These are phyloP conservation scores for Phymastichus coffea DNA, from an alignment of 1,140 invertebrate genomes.

Conservation along the genomic window DNA sequence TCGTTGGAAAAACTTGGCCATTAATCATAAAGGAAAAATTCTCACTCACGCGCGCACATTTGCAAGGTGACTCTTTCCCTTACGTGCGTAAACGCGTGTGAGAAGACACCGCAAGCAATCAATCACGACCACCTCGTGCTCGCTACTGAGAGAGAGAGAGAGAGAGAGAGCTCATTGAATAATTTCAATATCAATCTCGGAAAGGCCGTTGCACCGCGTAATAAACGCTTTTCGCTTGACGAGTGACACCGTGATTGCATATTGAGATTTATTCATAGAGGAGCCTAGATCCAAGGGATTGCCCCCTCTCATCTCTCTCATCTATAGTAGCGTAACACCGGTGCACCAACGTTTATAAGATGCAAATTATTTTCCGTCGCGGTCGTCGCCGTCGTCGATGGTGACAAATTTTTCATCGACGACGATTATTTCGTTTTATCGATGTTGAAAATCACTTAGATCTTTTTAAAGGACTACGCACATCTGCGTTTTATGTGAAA, in stretches of 20 bases:
- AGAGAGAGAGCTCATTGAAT: slow-evolving; percentile 12
- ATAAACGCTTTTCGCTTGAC: neutral
- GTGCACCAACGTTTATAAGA: slow-evolving; percentile 1
- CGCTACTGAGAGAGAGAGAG: too few relatives aligned
- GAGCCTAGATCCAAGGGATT: neutral
- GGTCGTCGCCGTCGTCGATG: neutral
- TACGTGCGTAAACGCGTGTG: neutral
- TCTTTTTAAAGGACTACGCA: too few relatives aligned
- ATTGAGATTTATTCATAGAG: slow-evolving; percentile 28
- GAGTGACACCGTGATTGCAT: slow-evolving; percentile 8
- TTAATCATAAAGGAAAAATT: slow-evolving; percentile 23
- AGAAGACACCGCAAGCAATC: slow-evolving; percentile 14
- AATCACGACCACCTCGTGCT: too few relatives aligned
- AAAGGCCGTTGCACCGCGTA: neutral
- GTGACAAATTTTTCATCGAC: slow-evolving; percentile 22
- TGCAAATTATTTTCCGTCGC: slow-evolving; percentile 18
- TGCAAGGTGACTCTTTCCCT: neutral
- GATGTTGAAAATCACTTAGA: too few relatives aligned
- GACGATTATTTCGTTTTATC: too few relatives aligned
- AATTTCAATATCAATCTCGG: slow-evolving; percentile 25
- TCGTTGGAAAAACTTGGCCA: neutral
- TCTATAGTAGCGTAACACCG: too few relatives aligned
- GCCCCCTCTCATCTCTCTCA: slow-evolving; percentile 10
- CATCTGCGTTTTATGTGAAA: too few relatives aligned
- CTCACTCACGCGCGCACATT: neutral